Conservation (phyloP, 2,113 vertebrate genomes). For the Willisornis vidua region DNA sequence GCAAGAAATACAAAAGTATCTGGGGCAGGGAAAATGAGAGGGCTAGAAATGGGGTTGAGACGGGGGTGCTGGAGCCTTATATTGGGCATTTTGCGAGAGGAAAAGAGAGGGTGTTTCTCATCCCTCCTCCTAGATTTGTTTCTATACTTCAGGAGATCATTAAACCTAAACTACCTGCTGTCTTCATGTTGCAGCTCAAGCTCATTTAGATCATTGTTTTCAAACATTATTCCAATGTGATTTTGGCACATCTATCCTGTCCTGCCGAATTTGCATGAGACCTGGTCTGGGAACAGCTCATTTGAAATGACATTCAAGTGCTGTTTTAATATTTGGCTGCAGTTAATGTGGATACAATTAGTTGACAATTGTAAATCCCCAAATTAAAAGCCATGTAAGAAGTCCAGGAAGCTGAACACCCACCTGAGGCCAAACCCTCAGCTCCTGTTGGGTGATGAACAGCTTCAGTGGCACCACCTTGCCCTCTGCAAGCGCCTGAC, state of each 20-base stretch:
- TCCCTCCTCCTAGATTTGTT: neutral
- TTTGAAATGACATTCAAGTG: neutral
- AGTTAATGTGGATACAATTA: constrained; percentile 17
- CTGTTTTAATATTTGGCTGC: neutral
- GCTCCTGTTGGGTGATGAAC: neutral
- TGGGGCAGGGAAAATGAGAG: neutral
- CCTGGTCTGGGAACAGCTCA: neutral
- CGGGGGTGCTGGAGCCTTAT: neutral
- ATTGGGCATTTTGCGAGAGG: neutral
- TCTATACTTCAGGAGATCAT: neutral
- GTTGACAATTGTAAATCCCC: constrained; percentile 24
- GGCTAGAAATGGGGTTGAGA: neutral
- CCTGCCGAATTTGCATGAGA: neutral
- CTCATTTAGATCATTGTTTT: neutral
- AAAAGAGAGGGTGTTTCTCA: neutral
- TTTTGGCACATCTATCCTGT: neutral
- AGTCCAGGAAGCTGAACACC: neutral
- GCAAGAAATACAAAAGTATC: neutral
- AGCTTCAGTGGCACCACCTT: neutral
- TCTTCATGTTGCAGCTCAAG: neutral
- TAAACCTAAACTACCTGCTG: neutral
- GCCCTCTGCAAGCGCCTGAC: fast-evolving
- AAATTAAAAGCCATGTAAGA: neutral
- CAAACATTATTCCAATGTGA: neutral
- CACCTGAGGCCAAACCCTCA: neutral